Percentiles rank a stretch among this genome's conserved stretches.
Evolutionary conservation across 2,888 invertebrate species (phyloP).

Genomic region (Matsumyia berberina): DNA sequence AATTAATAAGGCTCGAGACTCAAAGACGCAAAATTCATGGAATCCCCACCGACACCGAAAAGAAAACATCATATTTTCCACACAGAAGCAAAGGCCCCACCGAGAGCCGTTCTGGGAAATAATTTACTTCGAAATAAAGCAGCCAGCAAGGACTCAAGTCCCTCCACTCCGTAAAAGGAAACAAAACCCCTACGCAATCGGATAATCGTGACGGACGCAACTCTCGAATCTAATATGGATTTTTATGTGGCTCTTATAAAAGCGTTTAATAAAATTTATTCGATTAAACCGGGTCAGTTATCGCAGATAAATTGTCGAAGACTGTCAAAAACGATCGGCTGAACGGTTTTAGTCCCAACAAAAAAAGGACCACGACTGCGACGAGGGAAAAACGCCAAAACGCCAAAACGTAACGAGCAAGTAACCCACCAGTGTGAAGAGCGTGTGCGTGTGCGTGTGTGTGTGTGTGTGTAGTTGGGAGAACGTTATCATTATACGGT

Average conservation of each 20-base stretch:
- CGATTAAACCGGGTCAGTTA: constrained; percentile 63
- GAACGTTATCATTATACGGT: constrained; percentile 59
- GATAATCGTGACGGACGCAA: constrained; percentile 41
- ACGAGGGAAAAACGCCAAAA: neutral
- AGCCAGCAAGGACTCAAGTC: constrained; percentile 16
- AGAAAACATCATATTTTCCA: constrained; percentile 45
- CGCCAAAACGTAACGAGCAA: neutral
- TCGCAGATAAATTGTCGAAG: constrained; percentile 65
- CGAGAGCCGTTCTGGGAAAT: constrained; percentile 42
- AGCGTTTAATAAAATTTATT: constrained; percentile 74
- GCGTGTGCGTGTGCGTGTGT: constrained; percentile 17
- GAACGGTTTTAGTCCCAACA: neutral
- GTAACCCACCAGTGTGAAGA: neutral
- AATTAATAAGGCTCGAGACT: constrained; percentile 39
- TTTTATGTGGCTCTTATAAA: constrained; percentile 65
- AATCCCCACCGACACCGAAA: constrained; percentile 19
- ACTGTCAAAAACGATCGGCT: constrained; percentile 67
- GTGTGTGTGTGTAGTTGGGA: constrained; percentile 46
- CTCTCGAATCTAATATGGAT: constrained; percentile 52
- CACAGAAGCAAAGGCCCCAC: constrained; percentile 10
- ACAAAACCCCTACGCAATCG: constrained; percentile 36
- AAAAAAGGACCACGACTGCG: neutral
- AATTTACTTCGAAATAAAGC: constrained; percentile 61
- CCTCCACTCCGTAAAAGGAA: neutral
- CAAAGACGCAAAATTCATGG: constrained; percentile 34